Conservation (phyloP, 2,888 invertebrate species). For the Andrena marginata region DNA sequence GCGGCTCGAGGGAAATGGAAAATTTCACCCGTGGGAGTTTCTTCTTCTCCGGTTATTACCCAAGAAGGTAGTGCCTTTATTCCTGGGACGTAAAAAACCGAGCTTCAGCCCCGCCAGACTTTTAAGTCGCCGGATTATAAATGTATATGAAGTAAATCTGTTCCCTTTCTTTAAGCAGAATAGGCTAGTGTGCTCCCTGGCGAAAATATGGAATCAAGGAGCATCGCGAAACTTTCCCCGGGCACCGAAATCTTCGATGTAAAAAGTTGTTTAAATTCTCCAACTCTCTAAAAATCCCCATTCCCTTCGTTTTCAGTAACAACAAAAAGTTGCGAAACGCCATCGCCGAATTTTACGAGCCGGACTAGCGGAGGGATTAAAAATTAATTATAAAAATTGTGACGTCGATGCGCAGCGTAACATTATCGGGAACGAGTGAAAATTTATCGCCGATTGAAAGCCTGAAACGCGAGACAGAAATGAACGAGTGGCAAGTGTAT, state of each 20-base stretch:
- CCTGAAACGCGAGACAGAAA: neutral
- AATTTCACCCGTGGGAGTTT: constrained; percentile 38
- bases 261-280: neutral
- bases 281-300: no score
- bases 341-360: neutral
- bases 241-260: neutral
- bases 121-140: constrained; percentile 50
- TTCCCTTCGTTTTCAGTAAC: neutral
- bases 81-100: constrained; percentile 33
- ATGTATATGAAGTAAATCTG: constrained; percentile 40
- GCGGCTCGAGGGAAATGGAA: constrained; percentile 9
- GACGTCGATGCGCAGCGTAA: neutral
- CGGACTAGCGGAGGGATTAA: neutral
- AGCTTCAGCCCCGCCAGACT: constrained; percentile 25
- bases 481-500: neutral
- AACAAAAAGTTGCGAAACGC: no score
- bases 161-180: neutral
- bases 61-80: constrained; percentile 37
- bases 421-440: neutral
- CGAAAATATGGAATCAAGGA: neutral
- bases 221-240: neutral
- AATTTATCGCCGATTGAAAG: neutral
- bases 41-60: constrained; percentile 37
- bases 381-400: neutral
- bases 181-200: neutral